Evolutionary conservation across 2,113 vertebrate species (phyloP).

Genomic region (Paradisaea rubra): DNA sequence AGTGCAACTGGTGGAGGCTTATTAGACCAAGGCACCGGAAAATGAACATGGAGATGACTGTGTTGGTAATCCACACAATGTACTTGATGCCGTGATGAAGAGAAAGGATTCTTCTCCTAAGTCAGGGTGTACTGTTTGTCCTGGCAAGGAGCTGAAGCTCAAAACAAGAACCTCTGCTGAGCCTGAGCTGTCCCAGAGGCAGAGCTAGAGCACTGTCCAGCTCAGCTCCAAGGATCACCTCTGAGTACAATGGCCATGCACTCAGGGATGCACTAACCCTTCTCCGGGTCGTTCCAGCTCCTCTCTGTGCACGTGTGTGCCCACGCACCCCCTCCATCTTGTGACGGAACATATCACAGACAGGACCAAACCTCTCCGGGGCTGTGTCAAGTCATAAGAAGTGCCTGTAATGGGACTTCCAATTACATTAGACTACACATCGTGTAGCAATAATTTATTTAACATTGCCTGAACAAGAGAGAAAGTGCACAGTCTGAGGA

Average conservation of each 20-base stretch:
- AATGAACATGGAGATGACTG: background rate
- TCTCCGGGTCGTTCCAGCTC: background rate
- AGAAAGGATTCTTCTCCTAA: background rate
- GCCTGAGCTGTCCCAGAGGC: background rate
- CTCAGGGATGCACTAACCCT: background rate
- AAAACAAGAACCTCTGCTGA: background rate
- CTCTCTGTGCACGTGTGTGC: background rate
- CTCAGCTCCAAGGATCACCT: rapidly evolving
- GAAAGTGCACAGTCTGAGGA: background rate
- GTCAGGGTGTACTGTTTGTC: background rate
- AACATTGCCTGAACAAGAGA: background rate
- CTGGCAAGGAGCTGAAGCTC: background rate
- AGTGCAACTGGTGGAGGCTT: background rate
- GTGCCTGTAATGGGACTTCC: background rate
- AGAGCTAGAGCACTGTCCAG: background rate
- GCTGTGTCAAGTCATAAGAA: background rate
- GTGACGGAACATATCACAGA: background rate
- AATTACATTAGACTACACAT: background rate
- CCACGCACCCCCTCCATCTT: rapidly evolving
- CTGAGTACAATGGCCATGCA: background rate
- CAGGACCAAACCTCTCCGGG: background rate
- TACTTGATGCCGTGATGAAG: background rate
- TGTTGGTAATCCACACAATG: background rate
- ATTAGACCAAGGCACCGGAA: background rate
- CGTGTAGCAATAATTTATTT: background rate